These are phyloP conservation scores for Polydrusus cervinus DNA, from an alignment of 2,888 invertebrate genomes.

Conservation along the genomic window DNA sequence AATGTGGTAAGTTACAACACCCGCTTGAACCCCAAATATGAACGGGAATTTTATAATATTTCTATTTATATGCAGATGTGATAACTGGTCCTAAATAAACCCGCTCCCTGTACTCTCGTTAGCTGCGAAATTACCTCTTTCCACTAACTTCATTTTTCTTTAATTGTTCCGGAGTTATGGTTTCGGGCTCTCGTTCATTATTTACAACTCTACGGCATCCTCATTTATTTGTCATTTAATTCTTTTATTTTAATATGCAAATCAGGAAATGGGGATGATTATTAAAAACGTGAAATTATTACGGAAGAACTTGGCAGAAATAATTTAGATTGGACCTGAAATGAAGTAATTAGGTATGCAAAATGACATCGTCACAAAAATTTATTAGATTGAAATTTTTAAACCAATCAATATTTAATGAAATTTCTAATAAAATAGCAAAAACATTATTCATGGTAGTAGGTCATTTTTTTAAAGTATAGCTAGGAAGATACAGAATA, in stretches of 20 bases:
- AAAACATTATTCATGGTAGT: no score
- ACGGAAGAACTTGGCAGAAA: background rate
- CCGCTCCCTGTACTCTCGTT: conserved; percentile 52
- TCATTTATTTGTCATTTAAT: conserved; percentile 25
- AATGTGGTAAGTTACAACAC: conserved; percentile 22
- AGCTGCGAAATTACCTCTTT: conserved; percentile 58
- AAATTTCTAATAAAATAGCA: no score
- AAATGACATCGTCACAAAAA: no score
- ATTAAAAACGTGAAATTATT: background rate
- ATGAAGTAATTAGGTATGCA: background rate
- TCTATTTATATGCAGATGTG: conserved; percentile 66
- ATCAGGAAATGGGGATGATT: background rate
- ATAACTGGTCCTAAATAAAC: conserved; percentile 57
- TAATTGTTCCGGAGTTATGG: conserved; percentile 57
- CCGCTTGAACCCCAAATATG: conserved; percentile 35
- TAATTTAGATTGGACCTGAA: background rate
- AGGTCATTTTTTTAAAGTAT: no score
- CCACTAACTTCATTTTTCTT: conserved; percentile 59
- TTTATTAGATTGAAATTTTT: no score
- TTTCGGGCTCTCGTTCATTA: conserved; percentile 39
- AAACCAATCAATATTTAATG: no score
- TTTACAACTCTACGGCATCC: conserved; percentile 27
- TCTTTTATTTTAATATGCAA: conserved; percentile 27
- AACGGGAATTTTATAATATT: conserved; percentile 64
- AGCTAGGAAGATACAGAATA: no score